phyloP scores from a whole-genome alignment of 2,888 invertebrate species.

The Leistus spinibarbis region DNA sequence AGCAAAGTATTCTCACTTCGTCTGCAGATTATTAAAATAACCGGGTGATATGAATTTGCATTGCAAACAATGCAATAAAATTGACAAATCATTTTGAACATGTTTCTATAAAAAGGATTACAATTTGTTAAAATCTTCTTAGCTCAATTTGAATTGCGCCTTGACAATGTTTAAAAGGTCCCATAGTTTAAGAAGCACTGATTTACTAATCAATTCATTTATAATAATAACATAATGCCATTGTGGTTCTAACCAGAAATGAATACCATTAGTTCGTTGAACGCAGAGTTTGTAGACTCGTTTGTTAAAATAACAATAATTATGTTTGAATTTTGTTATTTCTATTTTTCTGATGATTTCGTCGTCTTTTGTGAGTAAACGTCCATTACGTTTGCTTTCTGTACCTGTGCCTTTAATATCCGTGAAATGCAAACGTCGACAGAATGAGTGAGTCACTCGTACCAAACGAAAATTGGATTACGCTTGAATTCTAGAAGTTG shows the following conservation, averaged over 20 bases:
- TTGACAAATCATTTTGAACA: no score
- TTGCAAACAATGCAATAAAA: no score
- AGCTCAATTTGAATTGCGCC: no score
- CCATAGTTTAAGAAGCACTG: no score
- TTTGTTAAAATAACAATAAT: neutral
- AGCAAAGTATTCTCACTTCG: neutral
- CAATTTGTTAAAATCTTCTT: no score
- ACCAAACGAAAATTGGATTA: slow-evolving; percentile 5
- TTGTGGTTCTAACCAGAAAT: no score
- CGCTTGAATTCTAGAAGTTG: slow-evolving; percentile 8
- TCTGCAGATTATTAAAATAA: neutral
- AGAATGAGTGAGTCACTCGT: neutral
- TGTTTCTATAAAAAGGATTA: no score
- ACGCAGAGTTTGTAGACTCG: no score
- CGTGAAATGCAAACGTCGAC: slow-evolving; percentile 7
- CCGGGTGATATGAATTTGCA: no score
- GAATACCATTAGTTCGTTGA: neutral
- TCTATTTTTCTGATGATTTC: neutral
- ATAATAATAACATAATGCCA: neutral
- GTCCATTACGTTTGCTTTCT: neutral
- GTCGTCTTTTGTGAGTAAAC: neutral
- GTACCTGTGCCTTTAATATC: slow-evolving; percentile 1
- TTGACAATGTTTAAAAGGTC: no score
- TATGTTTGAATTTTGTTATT: neutral
- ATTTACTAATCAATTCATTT: no score